phyloP scores from a whole-genome alignment of 2,797 vertebrate genomes.

The Aselliscus stoliczkanus region DNA sequence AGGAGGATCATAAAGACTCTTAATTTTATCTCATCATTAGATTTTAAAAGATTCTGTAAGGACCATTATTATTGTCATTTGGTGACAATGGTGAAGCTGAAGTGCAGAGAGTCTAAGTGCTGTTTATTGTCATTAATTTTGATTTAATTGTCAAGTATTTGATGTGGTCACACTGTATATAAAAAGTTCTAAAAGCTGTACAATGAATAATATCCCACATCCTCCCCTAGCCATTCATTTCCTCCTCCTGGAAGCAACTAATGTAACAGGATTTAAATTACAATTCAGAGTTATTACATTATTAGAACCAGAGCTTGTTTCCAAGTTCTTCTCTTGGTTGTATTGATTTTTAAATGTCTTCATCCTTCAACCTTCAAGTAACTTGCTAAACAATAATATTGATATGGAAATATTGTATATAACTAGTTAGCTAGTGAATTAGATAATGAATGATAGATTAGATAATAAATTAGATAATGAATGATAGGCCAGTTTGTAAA shows the following conservation, averaged over 20 bases:
- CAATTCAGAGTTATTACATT: background rate
- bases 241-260: background rate
- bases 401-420: background rate
- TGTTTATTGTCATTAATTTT: constrained; percentile 32
- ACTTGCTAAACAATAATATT: background rate
- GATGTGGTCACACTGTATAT: background rate
- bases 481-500: background rate
- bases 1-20: background rate
- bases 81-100: background rate
- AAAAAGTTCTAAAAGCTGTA: background rate
- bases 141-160: background rate
- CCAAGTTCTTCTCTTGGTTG: background rate
- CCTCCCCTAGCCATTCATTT: background rate
- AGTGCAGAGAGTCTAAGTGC: background rate
- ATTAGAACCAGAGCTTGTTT: constrained; percentile 12
- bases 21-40: background rate
- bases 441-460: background rate
- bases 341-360: background rate
- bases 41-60: constrained; percentile 26
- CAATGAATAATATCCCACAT: background rate
- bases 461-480: background rate
- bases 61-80: background rate
- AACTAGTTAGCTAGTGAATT: background rate
- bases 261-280: background rate
- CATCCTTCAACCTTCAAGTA: background rate